Evolutionary conservation across 2,888 invertebrate species (phyloP).

Genomic region (Athetis lepigone): DNA sequence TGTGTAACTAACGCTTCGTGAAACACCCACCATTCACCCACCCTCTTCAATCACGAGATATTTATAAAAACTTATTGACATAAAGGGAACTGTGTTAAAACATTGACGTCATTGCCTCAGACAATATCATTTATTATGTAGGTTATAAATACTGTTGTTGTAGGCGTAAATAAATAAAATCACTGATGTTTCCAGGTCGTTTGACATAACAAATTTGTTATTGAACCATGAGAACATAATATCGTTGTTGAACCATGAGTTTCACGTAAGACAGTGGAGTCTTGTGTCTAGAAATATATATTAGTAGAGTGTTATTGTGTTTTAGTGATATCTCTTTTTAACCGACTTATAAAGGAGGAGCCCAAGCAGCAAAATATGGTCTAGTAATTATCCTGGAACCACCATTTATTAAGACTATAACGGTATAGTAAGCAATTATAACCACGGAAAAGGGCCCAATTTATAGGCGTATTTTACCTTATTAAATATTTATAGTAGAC

Average conservation of each 20-base stretch:
- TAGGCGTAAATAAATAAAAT: constrained; percentile 14
- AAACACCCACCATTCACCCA: constrained; percentile 11
- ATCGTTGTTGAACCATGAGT: neutral
- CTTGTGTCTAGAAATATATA: neutral
- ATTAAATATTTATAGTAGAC: too few species aligned
- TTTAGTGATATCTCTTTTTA: neutral
- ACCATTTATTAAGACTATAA: too few species aligned
- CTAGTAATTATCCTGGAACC: too few species aligned
- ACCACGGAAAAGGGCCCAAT: too few species aligned
- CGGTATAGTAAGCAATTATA: too few species aligned
- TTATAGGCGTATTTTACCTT: too few species aligned
- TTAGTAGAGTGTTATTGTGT: neutral
- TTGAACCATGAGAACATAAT: neutral
- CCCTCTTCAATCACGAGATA: constrained; percentile 15
- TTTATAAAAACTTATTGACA: constrained; percentile 43
- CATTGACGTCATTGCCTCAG: neutral
- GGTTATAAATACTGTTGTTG: neutral
- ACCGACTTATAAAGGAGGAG: too few species aligned
- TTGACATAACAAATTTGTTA: neutral
- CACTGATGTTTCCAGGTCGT: neutral
- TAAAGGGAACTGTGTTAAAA: neutral
- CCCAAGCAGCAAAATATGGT: too few species aligned
- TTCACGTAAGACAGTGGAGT: neutral
- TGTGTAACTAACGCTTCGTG: neutral
- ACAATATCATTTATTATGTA: constrained; percentile 3